These are phyloP conservation scores for Nematostella vectensis DNA, from an alignment of 92 coral and sea anemone genomes.

Conservation along the genomic window DNA sequence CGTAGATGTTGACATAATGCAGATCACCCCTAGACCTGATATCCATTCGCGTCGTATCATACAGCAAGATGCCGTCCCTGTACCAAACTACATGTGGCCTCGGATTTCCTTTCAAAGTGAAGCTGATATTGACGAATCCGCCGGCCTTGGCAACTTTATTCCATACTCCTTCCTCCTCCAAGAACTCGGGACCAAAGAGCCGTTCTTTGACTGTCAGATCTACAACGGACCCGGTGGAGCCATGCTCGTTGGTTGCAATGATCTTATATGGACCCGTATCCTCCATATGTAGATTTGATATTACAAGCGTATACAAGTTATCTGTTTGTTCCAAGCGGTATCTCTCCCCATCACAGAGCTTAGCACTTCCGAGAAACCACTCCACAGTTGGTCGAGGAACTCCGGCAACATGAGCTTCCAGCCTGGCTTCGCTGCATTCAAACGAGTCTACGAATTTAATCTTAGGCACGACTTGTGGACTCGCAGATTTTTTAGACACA, in stretches of 20 bases:
- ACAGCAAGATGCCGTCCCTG: conserved; percentile 55
- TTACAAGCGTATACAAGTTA: conserved; percentile 51
- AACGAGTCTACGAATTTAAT: conserved; percentile 71
- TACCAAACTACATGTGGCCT: conserved; percentile 85
- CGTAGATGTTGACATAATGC: conserved; percentile 49
- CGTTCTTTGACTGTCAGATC: conserved; percentile 80
- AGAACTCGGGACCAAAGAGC: conserved; percentile 71
- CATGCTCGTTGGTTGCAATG: conserved; percentile 61
- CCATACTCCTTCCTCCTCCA: conserved; percentile 53
- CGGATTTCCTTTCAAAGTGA: conserved; percentile 70
- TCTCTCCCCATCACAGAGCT: conserved; percentile 54
- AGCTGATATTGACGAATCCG: conserved; percentile 62
- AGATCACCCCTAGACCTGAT: conserved; percentile 46
- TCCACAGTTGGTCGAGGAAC: conserved; percentile 86
- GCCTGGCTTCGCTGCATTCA: conserved; percentile 56
- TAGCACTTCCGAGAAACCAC: conserved; percentile 76
- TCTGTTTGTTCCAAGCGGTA: conserved; percentile 36
- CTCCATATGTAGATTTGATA: conserved; percentile 53
- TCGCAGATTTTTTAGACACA: conserved; percentile 36
- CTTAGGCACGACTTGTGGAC: conserved; percentile 70
- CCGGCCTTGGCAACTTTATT: conserved; percentile 53
- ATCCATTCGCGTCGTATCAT: conserved; percentile 49
- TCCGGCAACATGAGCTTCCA: conserved; percentile 86
- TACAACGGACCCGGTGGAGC: conserved; percentile 56
- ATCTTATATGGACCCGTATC: conserved; percentile 92